Percentiles rank a stretch among this genome's conserved stretches.
phyloP scores from a whole-genome alignment of 2,888 invertebrate genomes.

The Endotricha flammealis region DNA sequence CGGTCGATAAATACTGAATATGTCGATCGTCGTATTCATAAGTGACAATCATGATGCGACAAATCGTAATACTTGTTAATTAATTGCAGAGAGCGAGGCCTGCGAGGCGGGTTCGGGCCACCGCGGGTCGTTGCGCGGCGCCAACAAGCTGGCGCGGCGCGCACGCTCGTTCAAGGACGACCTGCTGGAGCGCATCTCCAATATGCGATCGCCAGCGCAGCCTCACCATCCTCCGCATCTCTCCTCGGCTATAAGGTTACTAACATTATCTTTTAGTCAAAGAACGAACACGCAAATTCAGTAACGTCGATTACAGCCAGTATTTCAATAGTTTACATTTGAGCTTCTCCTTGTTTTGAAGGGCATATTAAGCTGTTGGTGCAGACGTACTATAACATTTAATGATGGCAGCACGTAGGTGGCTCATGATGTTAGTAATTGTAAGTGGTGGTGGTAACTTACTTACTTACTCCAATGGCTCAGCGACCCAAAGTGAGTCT shows the following conservation, averaged over 20 bases:
- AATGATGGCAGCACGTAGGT: too few species aligned
- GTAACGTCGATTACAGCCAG: too few species aligned
- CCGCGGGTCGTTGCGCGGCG: conserved; percentile 88
- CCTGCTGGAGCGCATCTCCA: conserved; percentile 92
- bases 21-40: background rate
- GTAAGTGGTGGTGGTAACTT: too few species aligned
- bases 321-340: too few species aligned
- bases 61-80: conserved; percentile 1
- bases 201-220: conserved; percentile 89
- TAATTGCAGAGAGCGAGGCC: conserved; percentile 62
- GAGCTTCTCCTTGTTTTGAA: too few species aligned
- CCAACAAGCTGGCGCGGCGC: conserved; percentile 88
- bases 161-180: conserved; percentile 96
- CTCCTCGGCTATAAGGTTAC: conserved; percentile 61
- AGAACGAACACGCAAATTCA: too few species aligned
- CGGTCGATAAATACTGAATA: too few species aligned
- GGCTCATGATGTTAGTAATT: too few species aligned
- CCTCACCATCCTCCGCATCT: conserved; percentile 73
- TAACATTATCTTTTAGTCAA: conserved; percentile 4
- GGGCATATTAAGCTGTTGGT: too few species aligned
- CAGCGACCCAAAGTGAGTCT: too few species aligned
- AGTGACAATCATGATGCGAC: background rate
- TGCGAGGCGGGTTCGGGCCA: conserved; percentile 81
- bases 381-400: too few species aligned
- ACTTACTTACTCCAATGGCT: too few species aligned